These are phyloP conservation scores for Bedellia somnulentella DNA, from an alignment of 2,888 invertebrate genomes.

Conservation along the genomic window DNA sequence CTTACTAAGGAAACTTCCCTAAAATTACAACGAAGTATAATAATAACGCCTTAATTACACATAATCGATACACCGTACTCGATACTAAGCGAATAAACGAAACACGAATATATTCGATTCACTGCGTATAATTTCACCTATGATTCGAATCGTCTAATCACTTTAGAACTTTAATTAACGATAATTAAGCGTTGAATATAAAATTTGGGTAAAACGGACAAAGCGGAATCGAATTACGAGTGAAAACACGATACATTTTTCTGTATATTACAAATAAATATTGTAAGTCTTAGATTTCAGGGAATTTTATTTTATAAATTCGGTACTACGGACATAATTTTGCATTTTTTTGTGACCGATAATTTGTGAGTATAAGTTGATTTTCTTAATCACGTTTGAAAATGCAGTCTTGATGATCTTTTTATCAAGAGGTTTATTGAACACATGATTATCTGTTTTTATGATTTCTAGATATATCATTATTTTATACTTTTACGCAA, in stretches of 20 bases:
- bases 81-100: constrained; percentile 34
- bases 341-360: no score
- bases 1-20: constrained; percentile 33
- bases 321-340: no score
- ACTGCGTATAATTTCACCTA: constrained; percentile 40
- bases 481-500: no score
- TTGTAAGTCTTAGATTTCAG: no score
- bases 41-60: constrained; percentile 32
- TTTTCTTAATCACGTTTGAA: no score
- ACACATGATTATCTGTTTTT: no score
- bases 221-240: constrained; percentile 22
- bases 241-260: constrained; percentile 1
- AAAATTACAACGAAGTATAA: constrained; percentile 38
- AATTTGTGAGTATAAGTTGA: no score
- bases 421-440: no score
- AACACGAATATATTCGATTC: constrained; percentile 38
- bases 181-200: constrained; percentile 36
- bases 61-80: constrained; percentile 34
- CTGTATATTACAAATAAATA: no score
- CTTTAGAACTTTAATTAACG: constrained; percentile 36
- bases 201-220: constrained; percentile 24
- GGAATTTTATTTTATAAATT: no score
- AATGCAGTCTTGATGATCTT: no score
- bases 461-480: no score
- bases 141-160: constrained; percentile 35